Evolutionary conservation across 2,797 vertebrate species (phyloP).

Genomic region (Pseudocheirus occidentalis): DNA sequence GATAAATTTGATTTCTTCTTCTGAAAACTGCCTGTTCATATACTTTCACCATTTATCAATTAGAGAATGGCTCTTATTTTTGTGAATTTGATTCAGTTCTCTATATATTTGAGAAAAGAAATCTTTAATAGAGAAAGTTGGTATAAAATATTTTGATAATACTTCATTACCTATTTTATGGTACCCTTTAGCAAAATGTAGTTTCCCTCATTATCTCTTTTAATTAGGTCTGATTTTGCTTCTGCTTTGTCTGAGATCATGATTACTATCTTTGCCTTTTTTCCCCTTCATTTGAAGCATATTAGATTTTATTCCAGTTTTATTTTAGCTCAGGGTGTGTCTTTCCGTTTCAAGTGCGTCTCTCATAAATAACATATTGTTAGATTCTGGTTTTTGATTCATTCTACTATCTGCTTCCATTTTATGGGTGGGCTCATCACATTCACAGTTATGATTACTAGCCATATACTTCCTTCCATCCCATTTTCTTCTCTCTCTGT

Average conservation of each 20-base stretch:
- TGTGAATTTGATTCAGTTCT: neutral
- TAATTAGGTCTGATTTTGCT: neutral
- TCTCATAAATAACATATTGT: neutral
- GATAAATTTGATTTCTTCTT: neutral
- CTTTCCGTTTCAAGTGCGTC: neutral
- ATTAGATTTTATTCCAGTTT: neutral
- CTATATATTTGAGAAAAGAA: neutral
- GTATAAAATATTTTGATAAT: neutral
- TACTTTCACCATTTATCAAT: neutral
- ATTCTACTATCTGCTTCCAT: neutral
- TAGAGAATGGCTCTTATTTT: neutral
- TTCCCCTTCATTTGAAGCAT: neutral
- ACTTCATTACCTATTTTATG: neutral
- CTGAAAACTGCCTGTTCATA: neutral
- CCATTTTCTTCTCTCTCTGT: neutral
- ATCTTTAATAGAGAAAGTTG: neutral
- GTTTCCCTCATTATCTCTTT: neutral
- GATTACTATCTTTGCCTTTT: neutral
- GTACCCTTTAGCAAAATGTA: neutral
- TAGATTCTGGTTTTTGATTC: neutral
- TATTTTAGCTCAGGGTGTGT: neutral
- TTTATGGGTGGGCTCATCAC: neutral
- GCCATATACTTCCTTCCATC: neutral
- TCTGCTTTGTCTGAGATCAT: neutral
- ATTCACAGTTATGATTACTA: too few species aligned